Base-by-base conservation (phyloP, 2,888 invertebrate species). In the Dasypolia templi region DNA sequence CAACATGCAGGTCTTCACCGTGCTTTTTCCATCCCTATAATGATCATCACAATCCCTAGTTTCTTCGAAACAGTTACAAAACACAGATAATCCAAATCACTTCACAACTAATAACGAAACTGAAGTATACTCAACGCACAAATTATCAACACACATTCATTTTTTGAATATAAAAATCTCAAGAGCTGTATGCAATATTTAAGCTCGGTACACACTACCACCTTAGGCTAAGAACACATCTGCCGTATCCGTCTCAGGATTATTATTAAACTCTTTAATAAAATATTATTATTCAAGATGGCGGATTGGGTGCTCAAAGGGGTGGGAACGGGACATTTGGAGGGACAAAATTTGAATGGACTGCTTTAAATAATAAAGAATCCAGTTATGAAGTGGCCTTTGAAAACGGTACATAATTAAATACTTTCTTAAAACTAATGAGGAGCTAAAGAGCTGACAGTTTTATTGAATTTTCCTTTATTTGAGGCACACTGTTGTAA, bases 211-310 rank as follows among this genome's bases (percentile, higher is more conserved):
- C 81, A 86, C 84, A 87, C 86, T 87, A 82, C 79, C 85, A 86
- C 87, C 87, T 87, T 49, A 87, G 87, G 87, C 87, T 76, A 87
- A 63, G 70, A 87, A 83, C 80, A 85, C 87, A 87, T 87, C 87
- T 87, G 87, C 87, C 86, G 82, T 83, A 88, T 85, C 89, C 88
- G 86, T 89, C 88, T 88, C 89, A 86, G 90, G 89, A 92, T 93
- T 94, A 94, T 91, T 92, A 92, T 92, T 88, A 89, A 89, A 92
- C 90, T 91, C 91, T 92, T 92, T 92, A 89, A 91, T 92, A 92
- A 93, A 93, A 92, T 91, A 91, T 91, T 92, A 93, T 92, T 91
- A 92, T 84, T 73, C 92, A 95, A 95, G 89, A 95, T 95, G 95
- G 95, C 94, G 89, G 92, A 78, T 77, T 93, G 94, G 95, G 95